Evolutionary conservation across 2,888 invertebrate genomes (phyloP), one percentile per base, ranked within the genome.

Genomic region (Spicauda simplicius): DNA sequence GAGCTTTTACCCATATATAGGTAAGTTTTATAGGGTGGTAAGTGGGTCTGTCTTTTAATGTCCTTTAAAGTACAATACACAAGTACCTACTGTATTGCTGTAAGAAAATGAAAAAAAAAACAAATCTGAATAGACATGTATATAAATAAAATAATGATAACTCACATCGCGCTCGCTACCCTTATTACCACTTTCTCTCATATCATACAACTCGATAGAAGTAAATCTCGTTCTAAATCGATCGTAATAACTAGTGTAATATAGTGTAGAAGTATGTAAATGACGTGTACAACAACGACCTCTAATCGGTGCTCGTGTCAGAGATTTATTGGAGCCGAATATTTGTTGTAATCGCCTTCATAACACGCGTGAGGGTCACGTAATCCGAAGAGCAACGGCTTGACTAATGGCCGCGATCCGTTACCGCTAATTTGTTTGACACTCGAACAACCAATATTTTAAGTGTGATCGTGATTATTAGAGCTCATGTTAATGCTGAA

Each of bases 401-500:
- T 58, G 64, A 65, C n/a, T 25, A 45, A 64, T 58, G 20, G 41
- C 52, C 16, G 19, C 58, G 41, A 64, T 58, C 20, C 41, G 19
- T 64, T 52, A 41, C 50, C 30, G 64, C 57, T 64, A 64, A 64
- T 64, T 64, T 57, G 64, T 64, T 58, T 57, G 64, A 64, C 58
- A 52, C 33, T 33, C 19, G 8, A 11, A 60, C 52, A 30, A 18
- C 60, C 19, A 60, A 60, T 60, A 60, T 60, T 52, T 60, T 60
- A 45, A 30, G 18, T 18, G 60, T 33, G 52, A 19, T 14, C 30
- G 48, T 59, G 18, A 50, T 59, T 48, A 50, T 48, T 59, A 10
- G 60, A 16, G n/a, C 30, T 33, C 16, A n/a, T 10, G 60, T 45
- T 60, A 30, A 56, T n/a, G 5, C 12, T 60, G 30, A 60, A 20